phyloP scores from a whole-genome alignment of 2,888 invertebrate genomes.

The Leucophenga montana region DNA sequence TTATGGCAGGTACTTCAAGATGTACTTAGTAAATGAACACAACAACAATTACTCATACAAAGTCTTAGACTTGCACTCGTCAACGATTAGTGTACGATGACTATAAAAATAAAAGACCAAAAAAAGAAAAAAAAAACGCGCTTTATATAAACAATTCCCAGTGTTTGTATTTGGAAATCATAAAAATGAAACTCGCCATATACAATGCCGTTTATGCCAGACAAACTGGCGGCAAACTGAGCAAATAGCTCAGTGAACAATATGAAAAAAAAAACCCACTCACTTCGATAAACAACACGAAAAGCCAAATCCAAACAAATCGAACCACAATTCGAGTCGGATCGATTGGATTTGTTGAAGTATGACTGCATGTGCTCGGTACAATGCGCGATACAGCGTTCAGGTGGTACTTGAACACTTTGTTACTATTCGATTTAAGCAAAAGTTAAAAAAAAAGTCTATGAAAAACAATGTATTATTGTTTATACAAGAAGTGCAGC shows the following conservation, averaged over 20 bases:
- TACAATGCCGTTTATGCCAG: slow-evolving; percentile 42
- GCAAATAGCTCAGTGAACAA: slow-evolving; percentile 58
- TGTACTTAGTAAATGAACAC: slow-evolving; percentile 17
- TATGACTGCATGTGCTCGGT: background rate
- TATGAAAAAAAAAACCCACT: slow-evolving; percentile 11
- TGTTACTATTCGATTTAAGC: slow-evolving; percentile 44
- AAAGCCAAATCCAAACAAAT: slow-evolving; percentile 57
- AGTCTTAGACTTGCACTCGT: background rate
- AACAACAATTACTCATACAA: background rate
- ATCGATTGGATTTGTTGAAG: background rate
- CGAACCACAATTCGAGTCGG: slow-evolving; percentile 14
- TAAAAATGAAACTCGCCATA: slow-evolving; percentile 41
- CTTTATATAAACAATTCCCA: slow-evolving; percentile 49
- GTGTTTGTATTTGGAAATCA: slow-evolving; percentile 54
- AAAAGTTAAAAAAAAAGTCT: background rate
- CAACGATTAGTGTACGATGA: slow-evolving; percentile 6
- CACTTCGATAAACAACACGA: slow-evolving; percentile 10
- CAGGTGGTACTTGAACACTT: slow-evolving; percentile 58
- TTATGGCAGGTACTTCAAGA: slow-evolving; percentile 15
- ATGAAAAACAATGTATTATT: slow-evolving; percentile 18
- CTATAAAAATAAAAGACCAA: slow-evolving; percentile 31
- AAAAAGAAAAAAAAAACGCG: slow-evolving; percentile 32
- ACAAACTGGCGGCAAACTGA: slow-evolving; percentile 58
- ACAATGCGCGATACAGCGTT: slow-evolving; percentile 35
- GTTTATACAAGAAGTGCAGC: slow-evolving; percentile 16